Evolutionary conservation across 1,140 invertebrate species (phyloP).

Genomic region (Nasonia longicornis): DNA sequence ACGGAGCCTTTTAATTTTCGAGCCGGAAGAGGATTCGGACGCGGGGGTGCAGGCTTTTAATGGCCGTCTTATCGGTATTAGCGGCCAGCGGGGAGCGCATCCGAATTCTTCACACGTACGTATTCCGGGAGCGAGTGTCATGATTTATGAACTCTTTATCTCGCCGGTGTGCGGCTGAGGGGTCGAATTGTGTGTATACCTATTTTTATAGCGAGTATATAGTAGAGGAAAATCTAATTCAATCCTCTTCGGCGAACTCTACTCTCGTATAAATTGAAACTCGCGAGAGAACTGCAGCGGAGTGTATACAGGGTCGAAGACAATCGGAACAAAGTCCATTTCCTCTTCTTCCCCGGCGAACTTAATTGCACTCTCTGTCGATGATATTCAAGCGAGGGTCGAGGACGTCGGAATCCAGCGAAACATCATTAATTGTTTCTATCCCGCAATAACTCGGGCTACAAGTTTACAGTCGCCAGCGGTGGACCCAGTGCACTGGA

Average conservation of each 20-base stretch:
- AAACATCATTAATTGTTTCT: conserved; percentile 37
- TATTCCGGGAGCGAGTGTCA: background rate
- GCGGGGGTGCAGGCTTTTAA: background rate
- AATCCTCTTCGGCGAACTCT: too few species aligned
- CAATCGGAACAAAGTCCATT: background rate
- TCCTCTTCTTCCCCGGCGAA: background rate
- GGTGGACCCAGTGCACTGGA: background rate
- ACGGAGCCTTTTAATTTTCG: conserved; percentile 26
- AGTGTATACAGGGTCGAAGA: background rate
- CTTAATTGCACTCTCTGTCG: background rate
- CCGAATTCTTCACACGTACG: conserved; percentile 23
- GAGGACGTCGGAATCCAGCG: background rate
- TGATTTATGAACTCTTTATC: conserved; percentile 37
- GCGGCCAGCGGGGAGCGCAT: background rate
- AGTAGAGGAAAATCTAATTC: background rate
- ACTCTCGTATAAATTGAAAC: background rate
- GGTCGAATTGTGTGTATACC: too few species aligned
- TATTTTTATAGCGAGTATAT: background rate
- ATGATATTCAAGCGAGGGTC: background rate
- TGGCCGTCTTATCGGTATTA: conserved; percentile 32
- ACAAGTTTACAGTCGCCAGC: background rate
- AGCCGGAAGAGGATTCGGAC: background rate
- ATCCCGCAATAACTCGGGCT: background rate
- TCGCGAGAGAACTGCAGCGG: background rate
- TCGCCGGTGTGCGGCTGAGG: background rate